phyloP scores from a whole-genome alignment of 2,888 invertebrate genomes.

The Drosophila mercatorum region DNA sequence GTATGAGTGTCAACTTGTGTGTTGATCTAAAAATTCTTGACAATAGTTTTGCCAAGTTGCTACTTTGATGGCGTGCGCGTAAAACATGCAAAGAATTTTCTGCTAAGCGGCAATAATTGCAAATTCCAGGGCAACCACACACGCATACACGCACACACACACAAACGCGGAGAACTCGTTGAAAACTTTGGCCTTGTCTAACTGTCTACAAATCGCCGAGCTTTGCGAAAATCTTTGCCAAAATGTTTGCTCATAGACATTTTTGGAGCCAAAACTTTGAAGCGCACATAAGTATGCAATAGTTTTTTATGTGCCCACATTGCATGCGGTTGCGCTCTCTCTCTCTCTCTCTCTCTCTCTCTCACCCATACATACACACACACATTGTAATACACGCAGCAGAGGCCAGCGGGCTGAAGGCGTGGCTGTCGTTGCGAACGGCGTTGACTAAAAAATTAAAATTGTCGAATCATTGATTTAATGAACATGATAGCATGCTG shows the following conservation, averaged over 20 bases:
- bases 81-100: constrained; percentile 70
- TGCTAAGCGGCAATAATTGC: constrained; percentile 79
- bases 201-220: constrained; percentile 79
- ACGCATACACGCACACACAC: constrained; percentile 39
- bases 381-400: constrained; percentile 47
- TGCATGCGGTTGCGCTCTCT: constrained; percentile 42
- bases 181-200: constrained; percentile 72
- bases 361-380: constrained; percentile 5
- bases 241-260: constrained; percentile 78
- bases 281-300: constrained; percentile 67
- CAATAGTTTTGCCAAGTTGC: constrained; percentile 75
- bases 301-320: constrained; percentile 64
- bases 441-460: constrained; percentile 51
- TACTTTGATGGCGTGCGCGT: constrained; percentile 66
- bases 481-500: constrained; percentile 45
- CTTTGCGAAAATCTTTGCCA: constrained; percentile 78
- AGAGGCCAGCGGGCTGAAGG: neutral
- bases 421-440: neutral
- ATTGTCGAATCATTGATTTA: constrained; percentile 57
- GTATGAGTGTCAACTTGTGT: constrained; percentile 27
- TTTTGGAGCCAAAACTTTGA: constrained; percentile 58
- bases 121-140: constrained; percentile 73
- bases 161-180: constrained; percentile 16
- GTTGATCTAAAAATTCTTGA: constrained; percentile 67
- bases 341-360: neutral